These are phyloP conservation scores for Oncorhynchus kisutch DNA, from an alignment of 2,113 vertebrate genomes.

Conservation along the genomic window DNA sequence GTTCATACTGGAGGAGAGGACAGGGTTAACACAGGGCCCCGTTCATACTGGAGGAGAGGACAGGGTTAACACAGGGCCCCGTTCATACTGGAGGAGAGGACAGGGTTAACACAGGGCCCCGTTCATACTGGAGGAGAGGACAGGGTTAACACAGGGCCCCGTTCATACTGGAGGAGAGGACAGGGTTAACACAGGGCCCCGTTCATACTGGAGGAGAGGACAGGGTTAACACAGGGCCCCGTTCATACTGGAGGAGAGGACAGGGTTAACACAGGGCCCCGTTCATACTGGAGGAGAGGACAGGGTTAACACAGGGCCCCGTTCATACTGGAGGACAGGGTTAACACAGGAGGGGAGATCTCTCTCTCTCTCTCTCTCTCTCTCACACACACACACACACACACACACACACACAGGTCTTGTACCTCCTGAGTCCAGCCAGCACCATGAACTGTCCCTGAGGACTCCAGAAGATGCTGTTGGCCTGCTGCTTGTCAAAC, in stretches of 20 bases:
- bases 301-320: constrained; percentile 76
- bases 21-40: background rate
- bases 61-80: constrained; percentile 69
- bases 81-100: constrained; percentile 83
- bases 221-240: background rate
- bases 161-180: constrained; percentile 83
- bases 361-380: background rate
- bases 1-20: constrained; percentile 83
- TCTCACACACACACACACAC: too few species aligned
- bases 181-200: constrained; percentile 76
- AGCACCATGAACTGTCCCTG: constrained; percentile 96
- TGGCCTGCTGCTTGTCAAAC: constrained; percentile 98
- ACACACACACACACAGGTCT: background rate
- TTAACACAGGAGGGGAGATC: too few species aligned
- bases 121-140: too few species aligned
- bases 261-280: too few species aligned
- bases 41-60: too few species aligned
- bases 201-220: constrained; percentile 83
- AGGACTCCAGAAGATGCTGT: constrained; percentile 99
- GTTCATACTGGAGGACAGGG: constrained; percentile 83
- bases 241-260: too few species aligned
- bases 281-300: too few species aligned
- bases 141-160: constrained; percentile 76
- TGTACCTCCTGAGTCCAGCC: constrained; percentile 93
- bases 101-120: background rate